A percentile compares a stretch with the other conserved stretches of the same genome.
phyloP scores from a whole-genome alignment of 1,140 invertebrate species.

The Drosophila eugracilis region DNA sequence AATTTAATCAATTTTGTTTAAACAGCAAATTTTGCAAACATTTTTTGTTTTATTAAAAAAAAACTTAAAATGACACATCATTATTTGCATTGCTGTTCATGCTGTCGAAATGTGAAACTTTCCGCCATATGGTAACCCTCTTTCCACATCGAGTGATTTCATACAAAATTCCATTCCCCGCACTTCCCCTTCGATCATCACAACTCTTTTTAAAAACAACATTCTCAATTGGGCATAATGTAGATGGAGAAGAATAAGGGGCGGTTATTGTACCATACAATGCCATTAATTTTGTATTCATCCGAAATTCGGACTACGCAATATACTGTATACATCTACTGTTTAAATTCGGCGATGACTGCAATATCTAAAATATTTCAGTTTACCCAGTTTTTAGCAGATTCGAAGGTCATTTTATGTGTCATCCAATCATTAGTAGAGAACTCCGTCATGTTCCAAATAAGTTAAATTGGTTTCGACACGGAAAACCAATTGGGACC shows the following conservation, averaged over 20 bases:
- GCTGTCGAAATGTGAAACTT: conserved; percentile 24
- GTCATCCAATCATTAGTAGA: conserved; percentile 24
- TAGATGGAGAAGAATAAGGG: conserved; percentile 7
- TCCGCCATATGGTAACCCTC: conserved; percentile 61
- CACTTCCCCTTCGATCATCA: not conserved
- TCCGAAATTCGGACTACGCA: conserved; percentile 66
- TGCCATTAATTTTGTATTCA: conserved; percentile 59
- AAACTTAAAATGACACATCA: conserved; percentile 28
- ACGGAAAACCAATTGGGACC: not conserved
- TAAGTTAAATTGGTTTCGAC: conserved; percentile 30
- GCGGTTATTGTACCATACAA: conserved; percentile 31
- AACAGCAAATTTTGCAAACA: not conserved
- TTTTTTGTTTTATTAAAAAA: conserved; percentile 39
- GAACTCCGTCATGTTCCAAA: conserved; percentile 45
- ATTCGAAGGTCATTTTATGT: conserved; percentile 63
- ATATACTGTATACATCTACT: conserved; percentile 32
- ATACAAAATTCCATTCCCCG: conserved; percentile 24
- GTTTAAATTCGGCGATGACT: conserved; percentile 59
- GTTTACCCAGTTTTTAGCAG: conserved; percentile 43
- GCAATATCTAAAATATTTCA: conserved; percentile 45
- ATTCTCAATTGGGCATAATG: conserved; percentile 46
- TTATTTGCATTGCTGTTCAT: conserved; percentile 28
- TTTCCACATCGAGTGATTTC: conserved; percentile 60
- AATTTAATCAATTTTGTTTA: conserved; percentile 38
- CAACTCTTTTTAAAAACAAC: conserved; percentile 62